Evolutionary conservation across 2,113 vertebrate genomes (phyloP).

Genomic region (Tetraodon nigroviridis): DNA sequence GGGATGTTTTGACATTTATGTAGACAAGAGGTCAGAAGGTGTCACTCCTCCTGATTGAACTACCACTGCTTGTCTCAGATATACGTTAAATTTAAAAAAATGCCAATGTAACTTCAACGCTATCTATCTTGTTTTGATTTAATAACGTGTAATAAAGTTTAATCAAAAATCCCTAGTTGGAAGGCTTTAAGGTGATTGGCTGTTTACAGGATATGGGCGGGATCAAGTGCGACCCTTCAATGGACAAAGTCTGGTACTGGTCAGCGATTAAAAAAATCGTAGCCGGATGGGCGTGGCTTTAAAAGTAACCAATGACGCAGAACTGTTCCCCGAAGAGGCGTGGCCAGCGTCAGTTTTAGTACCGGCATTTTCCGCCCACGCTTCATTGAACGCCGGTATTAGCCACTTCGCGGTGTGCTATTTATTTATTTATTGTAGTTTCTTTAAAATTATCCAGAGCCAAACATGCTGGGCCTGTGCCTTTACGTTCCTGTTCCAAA

Average conservation of each 20-base stretch:
- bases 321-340: constrained; percentile 36
- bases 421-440: constrained; percentile 70
- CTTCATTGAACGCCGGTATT: constrained; percentile 44
- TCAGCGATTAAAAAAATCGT: constrained; percentile 43
- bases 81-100: too few relatives aligned
- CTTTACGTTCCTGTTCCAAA: constrained; percentile 83
- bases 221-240: constrained; percentile 18
- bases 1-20: too few relatives aligned
- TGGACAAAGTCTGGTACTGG: constrained; percentile 34
- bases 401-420: neutral
- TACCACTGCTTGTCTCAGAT: too few relatives aligned
- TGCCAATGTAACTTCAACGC: too few relatives aligned
- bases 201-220: constrained; percentile 5
- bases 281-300: fast-evolving
- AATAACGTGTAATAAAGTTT: too few relatives aligned
- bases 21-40: too few relatives aligned
- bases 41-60: too few relatives aligned
- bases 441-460: constrained; percentile 16
- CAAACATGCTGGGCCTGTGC: constrained; percentile 86
- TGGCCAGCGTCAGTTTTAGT: constrained; percentile 21
- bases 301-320: constrained; percentile 30
- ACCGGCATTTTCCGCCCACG: constrained; percentile 62
- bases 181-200: too few relatives aligned
- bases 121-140: too few relatives aligned
- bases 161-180: too few relatives aligned